Evolutionary conservation across 1,140 invertebrate genomes (phyloP), one percentile per base, ranked within the genome.

Genomic region (Globodera ellingtonae): DNA sequence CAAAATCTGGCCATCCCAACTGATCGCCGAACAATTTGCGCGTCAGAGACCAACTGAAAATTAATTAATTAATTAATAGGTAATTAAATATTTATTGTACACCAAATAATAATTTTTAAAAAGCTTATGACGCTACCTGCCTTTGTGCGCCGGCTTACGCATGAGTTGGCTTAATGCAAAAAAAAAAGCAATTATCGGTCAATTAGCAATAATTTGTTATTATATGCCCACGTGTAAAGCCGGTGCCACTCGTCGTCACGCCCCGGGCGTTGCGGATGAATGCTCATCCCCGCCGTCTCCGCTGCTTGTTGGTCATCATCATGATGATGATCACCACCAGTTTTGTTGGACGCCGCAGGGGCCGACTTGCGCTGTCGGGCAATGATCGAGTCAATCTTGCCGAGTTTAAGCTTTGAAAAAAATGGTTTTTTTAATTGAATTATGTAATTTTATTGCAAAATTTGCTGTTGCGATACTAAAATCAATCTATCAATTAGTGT

Each of bases 241-340:
- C 66, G 65, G 66, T 87, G 81, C 87, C 87, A 88, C 59, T 81
- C 78, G 24, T 89, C 87, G 72, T 88, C 86, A 15, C 73, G 72
- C 66, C 72, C 72, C n/a, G 24, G 35, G n/a, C 65, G 78, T 24
- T 72, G 69, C 72, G 79, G 74, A 67, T 87, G 78, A n/a, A 88
- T 52, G 9, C 65, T 8, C 9, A 85, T 47, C 44, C 46, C 56
- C 7, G 56, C 56, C 65, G 56, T 48, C 4, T 62, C 69, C 13
- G 72, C 44, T 18, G 59, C 67, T 66, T 56, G 35, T 66, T 56
- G 35, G 24, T 52, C 52, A 56, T 35, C 47, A n/a, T 83, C 59
- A n/a, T 69, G 70, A 6, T 4, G 15, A 81, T 8, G 50, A 13
- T n/a, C 21, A 24, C 24, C n/a, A 35, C 21, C 75, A 18, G 6